Conservation (phyloP, 1,140 invertebrate genomes). For the Polypedilum pembai region DNA sequence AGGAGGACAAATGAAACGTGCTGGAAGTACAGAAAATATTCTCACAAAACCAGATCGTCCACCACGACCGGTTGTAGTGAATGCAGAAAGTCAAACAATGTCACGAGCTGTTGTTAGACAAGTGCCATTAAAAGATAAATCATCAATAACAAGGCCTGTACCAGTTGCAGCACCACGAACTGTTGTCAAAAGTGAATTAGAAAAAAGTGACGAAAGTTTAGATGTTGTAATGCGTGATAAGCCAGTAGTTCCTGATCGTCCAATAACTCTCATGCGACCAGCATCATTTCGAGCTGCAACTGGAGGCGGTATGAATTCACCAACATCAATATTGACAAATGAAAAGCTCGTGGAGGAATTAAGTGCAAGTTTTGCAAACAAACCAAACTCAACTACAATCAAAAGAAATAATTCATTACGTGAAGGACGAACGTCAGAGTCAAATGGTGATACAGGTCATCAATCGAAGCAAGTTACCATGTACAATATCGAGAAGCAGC, state of each 20-base stretch:
- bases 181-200: slow-evolving; percentile 37
- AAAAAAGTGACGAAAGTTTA: slow-evolving; percentile 35
- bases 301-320: slow-evolving; percentile 32
- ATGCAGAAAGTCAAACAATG: slow-evolving; percentile 45
- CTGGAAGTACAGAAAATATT: slow-evolving; percentile 31
- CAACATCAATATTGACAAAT: slow-evolving; percentile 31
- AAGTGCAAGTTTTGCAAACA: background rate
- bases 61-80: slow-evolving; percentile 47
- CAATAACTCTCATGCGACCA: slow-evolving; percentile 54
- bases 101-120: slow-evolving; percentile 24
- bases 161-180: slow-evolving; percentile 51
- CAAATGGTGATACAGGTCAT: slow-evolving; percentile 38
- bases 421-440: background rate
- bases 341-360: slow-evolving; percentile 7
- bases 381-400: background rate
- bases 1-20: slow-evolving; percentile 44
- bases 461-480: slow-evolving; percentile 57
- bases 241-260: slow-evolving; percentile 63
- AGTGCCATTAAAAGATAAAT: slow-evolving; percentile 28
- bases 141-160: slow-evolving; percentile 40
- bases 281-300: slow-evolving; percentile 46
- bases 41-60: slow-evolving; percentile 50
- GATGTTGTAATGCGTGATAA: slow-evolving; percentile 43
- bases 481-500: slow-evolving; percentile 61
- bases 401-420: slow-evolving; percentile 13